Conservation (phyloP, 2,888 invertebrate species). For the Ormyrus pomaceus region DNA sequence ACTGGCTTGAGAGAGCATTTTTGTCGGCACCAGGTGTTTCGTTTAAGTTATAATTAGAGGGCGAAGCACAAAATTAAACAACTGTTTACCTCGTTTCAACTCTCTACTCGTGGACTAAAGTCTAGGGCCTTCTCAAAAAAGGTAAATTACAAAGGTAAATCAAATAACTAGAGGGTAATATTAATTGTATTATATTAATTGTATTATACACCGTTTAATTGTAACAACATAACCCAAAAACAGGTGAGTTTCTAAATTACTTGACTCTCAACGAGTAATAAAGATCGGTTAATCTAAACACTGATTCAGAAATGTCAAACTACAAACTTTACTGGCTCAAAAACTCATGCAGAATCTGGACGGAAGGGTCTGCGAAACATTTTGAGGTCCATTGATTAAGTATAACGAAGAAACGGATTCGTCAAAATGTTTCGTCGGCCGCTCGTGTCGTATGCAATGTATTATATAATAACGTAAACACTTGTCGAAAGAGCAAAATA, state of each 20-base stretch:
- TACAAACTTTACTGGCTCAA: constrained; percentile 32
- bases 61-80: constrained; percentile 53
- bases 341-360: constrained; percentile 50
- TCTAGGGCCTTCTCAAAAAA: constrained; percentile 24
- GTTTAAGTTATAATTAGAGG: constrained; percentile 30
- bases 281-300: constrained; percentile 47
- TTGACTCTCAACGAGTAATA: not conserved
- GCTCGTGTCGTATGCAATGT: not conserved
- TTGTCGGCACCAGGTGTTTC: not conserved
- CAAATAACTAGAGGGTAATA: constrained; percentile 29
- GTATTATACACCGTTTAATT: constrained; percentile 17
- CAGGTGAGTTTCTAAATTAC: not conserved
- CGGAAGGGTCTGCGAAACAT: constrained; percentile 1
- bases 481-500: constrained; percentile 21
- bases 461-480: constrained; percentile 21
- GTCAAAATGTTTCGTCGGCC: constrained; percentile 18
- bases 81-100: constrained; percentile 37
- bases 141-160: constrained; percentile 2
- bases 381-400: constrained; percentile 15
- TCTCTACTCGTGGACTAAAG: constrained; percentile 34
- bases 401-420: not conserved
- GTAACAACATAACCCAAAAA: constrained; percentile 39
- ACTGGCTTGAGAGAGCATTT: not conserved
- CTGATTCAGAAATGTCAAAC: constrained; percentile 33
- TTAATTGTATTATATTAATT: not conserved